Conservation (phyloP, 2,797 vertebrate genomes). For the Cryptoblepharus egeriae region DNA sequence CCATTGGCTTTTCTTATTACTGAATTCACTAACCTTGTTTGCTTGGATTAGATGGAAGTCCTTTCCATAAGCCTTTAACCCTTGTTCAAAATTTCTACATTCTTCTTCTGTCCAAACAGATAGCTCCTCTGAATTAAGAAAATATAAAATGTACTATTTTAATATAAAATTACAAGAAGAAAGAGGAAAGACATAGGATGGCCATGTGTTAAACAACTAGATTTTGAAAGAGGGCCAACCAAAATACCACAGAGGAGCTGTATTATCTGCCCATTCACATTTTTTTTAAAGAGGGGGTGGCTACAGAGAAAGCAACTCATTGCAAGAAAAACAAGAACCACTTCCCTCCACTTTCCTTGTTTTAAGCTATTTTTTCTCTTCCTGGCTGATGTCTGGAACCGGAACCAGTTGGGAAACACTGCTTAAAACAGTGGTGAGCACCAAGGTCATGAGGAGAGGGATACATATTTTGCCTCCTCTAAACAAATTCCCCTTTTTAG, state of each 20-base stretch:
- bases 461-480: background rate
- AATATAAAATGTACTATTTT: background rate
- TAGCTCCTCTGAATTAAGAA: constrained; percentile 86
- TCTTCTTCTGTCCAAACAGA: constrained; percentile 97
- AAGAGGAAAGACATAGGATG: background rate
- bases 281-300: too few relatives aligned
- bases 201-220: too few relatives aligned
- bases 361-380: background rate
- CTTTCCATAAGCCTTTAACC: constrained; percentile 93
- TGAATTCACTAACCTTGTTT: constrained; percentile 88
- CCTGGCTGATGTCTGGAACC: background rate
- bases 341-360: background rate
- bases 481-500: background rate
- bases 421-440: background rate
- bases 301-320: background rate
- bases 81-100: constrained; percentile 95
- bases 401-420: background rate
- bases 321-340: background rate
- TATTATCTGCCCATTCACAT: background rate
- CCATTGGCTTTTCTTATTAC: background rate
- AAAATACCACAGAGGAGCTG: background rate
- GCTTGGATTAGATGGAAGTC: constrained; percentile 96
- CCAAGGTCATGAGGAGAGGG: too few relatives aligned
- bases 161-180: background rate
- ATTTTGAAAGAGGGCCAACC: background rate